These are phyloP conservation scores for Naso thynnoides DNA, from an alignment of 2,797 vertebrate species.

Conservation along the genomic window DNA sequence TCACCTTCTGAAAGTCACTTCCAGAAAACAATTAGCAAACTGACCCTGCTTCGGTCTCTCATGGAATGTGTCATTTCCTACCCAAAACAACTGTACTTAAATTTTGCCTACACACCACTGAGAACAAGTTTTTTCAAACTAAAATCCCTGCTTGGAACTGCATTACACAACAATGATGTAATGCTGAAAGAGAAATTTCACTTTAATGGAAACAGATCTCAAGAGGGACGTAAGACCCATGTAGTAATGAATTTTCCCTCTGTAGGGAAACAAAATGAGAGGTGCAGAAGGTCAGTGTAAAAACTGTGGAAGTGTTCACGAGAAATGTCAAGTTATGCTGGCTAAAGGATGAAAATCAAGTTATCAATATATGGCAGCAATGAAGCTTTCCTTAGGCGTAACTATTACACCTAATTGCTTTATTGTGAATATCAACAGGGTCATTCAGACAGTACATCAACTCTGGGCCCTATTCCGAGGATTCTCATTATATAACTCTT, in stretches of 20 bases:
- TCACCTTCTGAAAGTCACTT: not conserved
- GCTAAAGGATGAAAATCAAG: not conserved
- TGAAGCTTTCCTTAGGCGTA: too few species aligned
- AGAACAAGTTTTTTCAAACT: not conserved
- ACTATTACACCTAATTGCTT: not conserved
- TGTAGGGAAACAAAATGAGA: constrained; percentile 10
- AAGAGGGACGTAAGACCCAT: not conserved
- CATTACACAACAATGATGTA: constrained; percentile 1
- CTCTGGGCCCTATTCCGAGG: not conserved
- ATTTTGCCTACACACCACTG: not conserved
- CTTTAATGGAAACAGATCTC: constrained; percentile 21
- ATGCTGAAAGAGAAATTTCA: not conserved
- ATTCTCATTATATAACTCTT: not conserved
- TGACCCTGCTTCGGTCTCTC: not conserved
- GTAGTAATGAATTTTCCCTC: constrained; percentile 4
- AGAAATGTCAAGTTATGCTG: not conserved
- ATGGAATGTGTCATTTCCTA: not conserved
- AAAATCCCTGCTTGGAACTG: not conserved
- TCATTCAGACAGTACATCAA: not conserved
- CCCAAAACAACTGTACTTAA: too few species aligned
- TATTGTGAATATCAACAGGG: not conserved
- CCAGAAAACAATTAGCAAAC: not conserved
- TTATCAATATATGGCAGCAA: too few species aligned
- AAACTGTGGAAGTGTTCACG: not conserved
- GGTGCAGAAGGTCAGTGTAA: not conserved